Evolutionary conservation across 1,140 invertebrate genomes (phyloP).

Genomic region (Pantala flavescens): DNA sequence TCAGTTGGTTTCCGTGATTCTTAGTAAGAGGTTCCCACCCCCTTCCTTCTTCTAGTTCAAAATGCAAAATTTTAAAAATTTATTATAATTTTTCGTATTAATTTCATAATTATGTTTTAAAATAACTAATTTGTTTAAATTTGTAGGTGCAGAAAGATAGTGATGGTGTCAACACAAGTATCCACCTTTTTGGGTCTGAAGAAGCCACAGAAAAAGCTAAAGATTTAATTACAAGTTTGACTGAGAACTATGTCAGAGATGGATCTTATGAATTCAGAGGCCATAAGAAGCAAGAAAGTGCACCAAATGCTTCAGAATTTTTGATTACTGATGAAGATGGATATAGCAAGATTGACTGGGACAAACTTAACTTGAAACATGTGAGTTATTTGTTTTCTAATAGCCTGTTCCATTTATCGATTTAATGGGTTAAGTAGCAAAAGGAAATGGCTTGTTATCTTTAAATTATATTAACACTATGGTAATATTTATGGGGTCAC

Average conservation of each 20-base stretch:
- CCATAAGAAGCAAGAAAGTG: conserved; percentile 12
- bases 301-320: conserved; percentile 27
- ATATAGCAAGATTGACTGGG: conserved; percentile 32
- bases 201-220: conserved; percentile 42
- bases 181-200: conserved; percentile 38
- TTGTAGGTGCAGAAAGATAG: conserved; percentile 6
- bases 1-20: too few relatives aligned
- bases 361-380: conserved; percentile 28
- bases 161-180: conserved; percentile 18
- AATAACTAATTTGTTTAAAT: too few relatives aligned
- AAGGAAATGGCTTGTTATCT: too few relatives aligned
- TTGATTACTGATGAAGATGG: conserved; percentile 28
- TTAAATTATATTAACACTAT: too few relatives aligned
- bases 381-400: conserved; percentile 31
- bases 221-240: conserved; percentile 35
- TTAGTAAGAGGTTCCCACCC: too few relatives aligned
- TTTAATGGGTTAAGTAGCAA: too few relatives aligned
- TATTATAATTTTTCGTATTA: too few relatives aligned
- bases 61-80: too few relatives aligned
- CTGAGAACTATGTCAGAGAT: neutral
- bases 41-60: too few relatives aligned
- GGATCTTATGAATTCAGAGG: conserved; percentile 18
- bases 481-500: too few relatives aligned
- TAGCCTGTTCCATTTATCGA: too few relatives aligned
- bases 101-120: too few relatives aligned